These are phyloP conservation scores for Apostichopus parvimensis DNA, from an alignment of 35 echinoderm and acorn worm genomes.

Conservation along the genomic window DNA sequence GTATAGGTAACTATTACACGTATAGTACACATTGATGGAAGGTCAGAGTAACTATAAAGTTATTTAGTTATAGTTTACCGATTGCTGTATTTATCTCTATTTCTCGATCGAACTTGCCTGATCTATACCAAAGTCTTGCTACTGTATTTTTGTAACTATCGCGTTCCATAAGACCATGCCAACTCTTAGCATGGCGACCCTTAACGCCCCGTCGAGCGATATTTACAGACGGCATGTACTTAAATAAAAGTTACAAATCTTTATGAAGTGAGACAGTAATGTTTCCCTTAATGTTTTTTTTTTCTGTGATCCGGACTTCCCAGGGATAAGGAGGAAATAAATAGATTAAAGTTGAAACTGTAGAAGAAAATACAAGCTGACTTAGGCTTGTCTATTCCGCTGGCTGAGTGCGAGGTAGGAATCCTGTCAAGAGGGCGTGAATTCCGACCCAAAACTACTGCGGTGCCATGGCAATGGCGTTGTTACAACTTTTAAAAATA, in stretches of 20 bases:
- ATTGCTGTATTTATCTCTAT: no score
- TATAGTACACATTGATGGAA: no score
- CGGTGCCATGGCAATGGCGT: not conserved
- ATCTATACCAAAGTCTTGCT: no score
- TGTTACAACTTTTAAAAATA: not conserved
- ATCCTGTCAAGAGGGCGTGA: not conserved
- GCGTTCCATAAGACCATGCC: not conserved
- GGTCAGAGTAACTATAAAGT: no score
- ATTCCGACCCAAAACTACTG: not conserved
- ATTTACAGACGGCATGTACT: not conserved
- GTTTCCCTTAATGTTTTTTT: not conserved
- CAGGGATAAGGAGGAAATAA: not conserved
- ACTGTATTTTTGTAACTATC: no score
- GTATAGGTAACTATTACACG: no score
- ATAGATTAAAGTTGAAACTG: no score
- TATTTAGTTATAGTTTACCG: no score
- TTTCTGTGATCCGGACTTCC: not conserved
- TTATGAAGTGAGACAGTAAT: not conserved
- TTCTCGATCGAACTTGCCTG: no score
- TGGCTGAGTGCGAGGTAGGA: not conserved
- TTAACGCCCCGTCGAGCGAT: not conserved
- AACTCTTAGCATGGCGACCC: not conserved
- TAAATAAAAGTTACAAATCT: not conserved
- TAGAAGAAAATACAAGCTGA: no score
- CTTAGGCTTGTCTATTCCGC: no score